Evolutionary conservation across 2,888 invertebrate genomes (phyloP).

Genomic region (Latrodectus elegans): DNA sequence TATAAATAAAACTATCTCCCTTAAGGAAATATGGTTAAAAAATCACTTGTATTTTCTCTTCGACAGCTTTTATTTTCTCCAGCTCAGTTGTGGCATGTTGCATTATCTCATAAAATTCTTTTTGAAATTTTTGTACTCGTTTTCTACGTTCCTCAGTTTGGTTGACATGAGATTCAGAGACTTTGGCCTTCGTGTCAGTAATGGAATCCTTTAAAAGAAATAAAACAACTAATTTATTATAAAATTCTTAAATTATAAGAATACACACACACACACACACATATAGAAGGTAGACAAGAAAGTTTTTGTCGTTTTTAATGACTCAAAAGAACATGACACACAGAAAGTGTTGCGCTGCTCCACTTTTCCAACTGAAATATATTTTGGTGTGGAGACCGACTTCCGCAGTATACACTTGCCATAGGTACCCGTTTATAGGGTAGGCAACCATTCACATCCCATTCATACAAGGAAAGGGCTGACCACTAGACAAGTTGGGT

Average conservation of each 20-base stretch:
- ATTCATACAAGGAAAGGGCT: too few relatives aligned
- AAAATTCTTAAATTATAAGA: background rate
- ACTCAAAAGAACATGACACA: background rate
- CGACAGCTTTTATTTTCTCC: conserved; percentile 21
- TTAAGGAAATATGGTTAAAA: background rate
- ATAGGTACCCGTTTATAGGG: too few relatives aligned
- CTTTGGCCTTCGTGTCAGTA: background rate
- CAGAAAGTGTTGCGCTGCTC: too few relatives aligned
- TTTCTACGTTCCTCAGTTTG: conserved; percentile 11
- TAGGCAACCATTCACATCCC: too few relatives aligned
- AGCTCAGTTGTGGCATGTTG: conserved; percentile 9
- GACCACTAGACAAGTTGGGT: too few relatives aligned
- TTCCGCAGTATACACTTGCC: too few relatives aligned
- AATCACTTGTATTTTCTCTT: conserved; percentile 27
- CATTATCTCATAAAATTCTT: conserved; percentile 24
- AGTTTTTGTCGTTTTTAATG: background rate
- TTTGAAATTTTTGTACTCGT: conserved; percentile 17
- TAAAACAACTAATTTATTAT: conserved; percentile 4
- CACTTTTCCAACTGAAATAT: too few relatives aligned
- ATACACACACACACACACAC: background rate
- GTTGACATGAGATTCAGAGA: background rate
- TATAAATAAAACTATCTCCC: background rate
- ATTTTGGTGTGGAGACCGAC: too few relatives aligned
- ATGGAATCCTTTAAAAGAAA: conserved; percentile 10
- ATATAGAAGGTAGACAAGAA: background rate